Base-by-base conservation (phyloP, 2,797 vertebrate species). In the Gephyroberyx darwinii region DNA sequence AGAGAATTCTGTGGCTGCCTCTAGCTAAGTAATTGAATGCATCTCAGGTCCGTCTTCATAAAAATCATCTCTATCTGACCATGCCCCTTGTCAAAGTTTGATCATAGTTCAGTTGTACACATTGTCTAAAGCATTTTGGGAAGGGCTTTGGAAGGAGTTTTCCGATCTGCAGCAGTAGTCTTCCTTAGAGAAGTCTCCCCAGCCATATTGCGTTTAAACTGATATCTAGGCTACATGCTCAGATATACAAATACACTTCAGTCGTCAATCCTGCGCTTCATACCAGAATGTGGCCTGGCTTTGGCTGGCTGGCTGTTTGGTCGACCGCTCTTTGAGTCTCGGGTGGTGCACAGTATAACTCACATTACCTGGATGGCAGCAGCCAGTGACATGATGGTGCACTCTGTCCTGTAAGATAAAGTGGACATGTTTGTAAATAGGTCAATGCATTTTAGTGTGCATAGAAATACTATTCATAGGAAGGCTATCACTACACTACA, bases 351-450 rank as follows among this genome's bases (percentile, higher is more conserved):
- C 79, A 56, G 54, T 55, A 47, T 78, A 85, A 79, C 69, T 95
- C 90, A 95, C 91, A 95, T 94, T 81, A 94, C 91, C 86, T 94
- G 94, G 91, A 95, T 94, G 83, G 93, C 93, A 75, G 93, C 93
- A 79, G 92, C 91, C 86, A 94, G 86, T 70, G 93, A 93, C 93
- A 94, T 92, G 89, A 94, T 94, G 89, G 94, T 94, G 89, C 93
- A 94, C 91, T 94, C 94, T 80, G 92, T 92, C 93, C 93, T 95
- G 93, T 71, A 93, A 94, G 81, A 93, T 87, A 93, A 90, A 92
- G 86, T 58, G 78, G 61, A 89, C 72, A 89, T 1, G 69, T 90
- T 87, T 88, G 82, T 86, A 54, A 88, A 75, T 80, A 58, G 82
- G 65, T 58, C 39, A 4, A 78, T 16, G 60, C 6, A 4, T 13